A percentile compares a stretch with the other conserved stretches of the same genome.
phyloP scores from a whole-genome alignment of 2,113 vertebrate genomes.

The Noturus placidus region DNA sequence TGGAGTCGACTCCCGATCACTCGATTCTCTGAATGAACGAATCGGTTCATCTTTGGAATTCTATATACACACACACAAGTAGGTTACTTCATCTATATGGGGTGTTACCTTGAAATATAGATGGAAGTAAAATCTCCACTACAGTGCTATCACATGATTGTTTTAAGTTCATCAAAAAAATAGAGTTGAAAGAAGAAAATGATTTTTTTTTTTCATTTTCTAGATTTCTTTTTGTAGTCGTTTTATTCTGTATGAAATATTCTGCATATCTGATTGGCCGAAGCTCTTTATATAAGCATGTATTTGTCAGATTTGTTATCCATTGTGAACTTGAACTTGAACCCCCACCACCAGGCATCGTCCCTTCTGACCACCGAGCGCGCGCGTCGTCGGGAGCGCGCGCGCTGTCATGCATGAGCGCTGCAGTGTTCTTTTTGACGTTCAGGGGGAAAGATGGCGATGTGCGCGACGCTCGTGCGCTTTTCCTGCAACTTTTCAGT shows the following conservation, averaged over 20 bases:
- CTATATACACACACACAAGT: no score
- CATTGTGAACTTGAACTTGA: neutral
- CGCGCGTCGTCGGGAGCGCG: slow-evolving; percentile 49
- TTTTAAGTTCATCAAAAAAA: no score
- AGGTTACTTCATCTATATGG: neutral
- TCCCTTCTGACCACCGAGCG: neutral
- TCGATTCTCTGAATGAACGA: neutral
- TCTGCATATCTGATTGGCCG: neutral
- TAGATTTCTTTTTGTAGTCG: no score
- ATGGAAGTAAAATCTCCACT: no score
- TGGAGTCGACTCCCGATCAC: neutral
- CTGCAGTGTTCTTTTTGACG: slow-evolving; percentile 29
- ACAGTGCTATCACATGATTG: no score
- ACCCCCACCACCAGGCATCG: neutral
- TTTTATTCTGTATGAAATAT: neutral
- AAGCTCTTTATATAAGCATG: neutral
- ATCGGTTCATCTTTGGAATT: neutral
- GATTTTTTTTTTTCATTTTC: no score
- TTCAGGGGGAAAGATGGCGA: slow-evolving; percentile 76
- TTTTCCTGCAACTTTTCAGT: slow-evolving; percentile 64
- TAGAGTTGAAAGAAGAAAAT: no score
- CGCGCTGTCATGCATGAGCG: neutral
- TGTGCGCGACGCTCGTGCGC: slow-evolving; percentile 67
- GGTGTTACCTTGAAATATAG: no score
- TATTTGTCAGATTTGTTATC: neutral